Evolutionary conservation across 2,888 invertebrate species (phyloP), one percentile per base, ranked within the genome.

Genomic region (Ectemnius continuus): DNA sequence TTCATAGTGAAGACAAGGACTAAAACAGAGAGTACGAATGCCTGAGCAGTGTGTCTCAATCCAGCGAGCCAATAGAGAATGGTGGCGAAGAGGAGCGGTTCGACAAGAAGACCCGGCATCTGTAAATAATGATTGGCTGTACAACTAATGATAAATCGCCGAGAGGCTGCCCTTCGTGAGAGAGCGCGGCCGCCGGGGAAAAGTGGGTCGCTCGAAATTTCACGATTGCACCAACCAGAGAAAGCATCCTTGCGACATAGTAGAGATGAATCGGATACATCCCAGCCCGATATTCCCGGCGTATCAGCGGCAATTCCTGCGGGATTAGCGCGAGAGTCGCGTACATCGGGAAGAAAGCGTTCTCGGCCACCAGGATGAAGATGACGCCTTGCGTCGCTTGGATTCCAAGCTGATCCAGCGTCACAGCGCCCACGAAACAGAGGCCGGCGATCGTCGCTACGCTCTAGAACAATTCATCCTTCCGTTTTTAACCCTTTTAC

Each of bases 301-400:
- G 91, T 85, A 98, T 94, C 59, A 97, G 91, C 0, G 97, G 97
- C 76, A 96, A 94, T 87, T 94, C 94, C 83, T 94, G 94, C 0
- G 97, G 97, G 87, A 97, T 96, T 85, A 96, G 93, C 81, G 96
- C 94, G 56, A 98, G 92, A 0, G 97, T 96, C 0, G 97, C 95
- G 90, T 98, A 98, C 95, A 98, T 96, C 0, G 97, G 97, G 67
- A 95, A 94, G 91, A 98, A 98, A 0, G 97, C 96, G 87, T 97
- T 96, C 92, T 98, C 97, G 0, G 96, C 94, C 58, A 97, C 96
- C 90, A 97, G 94, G 81, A 97, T 94, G 90, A 97, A 98, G 5
- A 98, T 91, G 0, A 95, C 95, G 4, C 98, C 98, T 89, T 97
- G 97, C 0, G 97, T 94, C 26, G 97, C 96, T 88, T 97, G 97